Evolutionary conservation across 1,140 invertebrate genomes (phyloP).

Genomic region (Trachymyrmex cornetzi): DNA sequence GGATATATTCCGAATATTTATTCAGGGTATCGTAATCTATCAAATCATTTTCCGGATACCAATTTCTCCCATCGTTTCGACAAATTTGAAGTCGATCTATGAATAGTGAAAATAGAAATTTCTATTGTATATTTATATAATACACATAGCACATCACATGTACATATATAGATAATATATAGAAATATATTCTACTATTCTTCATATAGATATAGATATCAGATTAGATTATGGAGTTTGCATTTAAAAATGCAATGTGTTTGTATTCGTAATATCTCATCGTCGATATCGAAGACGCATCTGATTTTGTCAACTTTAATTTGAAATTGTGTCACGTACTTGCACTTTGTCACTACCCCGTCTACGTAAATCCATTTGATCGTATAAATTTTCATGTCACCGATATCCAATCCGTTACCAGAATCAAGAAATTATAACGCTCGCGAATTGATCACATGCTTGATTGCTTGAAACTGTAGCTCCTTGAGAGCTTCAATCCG

Average conservation of each 20-base stretch:
- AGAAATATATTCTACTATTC: neutral
- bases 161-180: neutral
- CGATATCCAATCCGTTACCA: constrained; percentile 24
- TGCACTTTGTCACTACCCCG: constrained; percentile 42
- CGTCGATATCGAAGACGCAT: constrained; percentile 26
- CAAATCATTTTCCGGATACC: constrained; percentile 1
- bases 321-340: constrained; percentile 53
- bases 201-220: neutral
- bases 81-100: constrained; percentile 21
- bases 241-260: neutral
- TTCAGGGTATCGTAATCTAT: constrained; percentile 25
- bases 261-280: constrained; percentile 19
- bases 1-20: constrained; percentile 48
- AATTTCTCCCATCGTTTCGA: constrained; percentile 29
- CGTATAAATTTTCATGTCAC: constrained; percentile 41
- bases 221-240: constrained; percentile 12
- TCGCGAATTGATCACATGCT: constrained; percentile 26
- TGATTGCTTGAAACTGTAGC: neutral
- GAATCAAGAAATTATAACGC: constrained; percentile 49
- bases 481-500: neutral
- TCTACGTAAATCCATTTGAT: constrained; percentile 21
- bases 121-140: constrained; percentile 25
- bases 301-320: constrained; percentile 56
- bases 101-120: constrained; percentile 26
- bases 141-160: neutral